Base-by-base conservation (phyloP, 1,140 invertebrate species). In the Lanistes nyassanus region DNA sequence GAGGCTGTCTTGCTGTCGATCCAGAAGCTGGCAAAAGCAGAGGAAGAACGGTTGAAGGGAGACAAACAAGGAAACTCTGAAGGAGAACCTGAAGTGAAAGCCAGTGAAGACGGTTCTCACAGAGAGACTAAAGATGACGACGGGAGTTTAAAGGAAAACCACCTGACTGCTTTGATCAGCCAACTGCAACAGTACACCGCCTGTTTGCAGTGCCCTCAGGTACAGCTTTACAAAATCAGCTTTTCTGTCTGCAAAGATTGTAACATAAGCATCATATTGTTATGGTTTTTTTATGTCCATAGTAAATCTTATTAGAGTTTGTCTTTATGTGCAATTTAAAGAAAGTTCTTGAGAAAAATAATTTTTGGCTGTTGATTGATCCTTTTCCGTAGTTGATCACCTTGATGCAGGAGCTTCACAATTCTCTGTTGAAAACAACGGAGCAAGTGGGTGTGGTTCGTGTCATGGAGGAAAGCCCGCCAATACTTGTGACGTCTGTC, bases 21-120 rank as follows among this genome's bases (percentile, higher is more conserved):
- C 31, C 84, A 87, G 74, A 82, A 81, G 74, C 75, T 86, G 42
- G 73, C 79, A 23, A 83, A 84, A 67, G 39, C 47, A 23, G 31
- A 23, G 66, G 71, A 79, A 72, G 51, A 39, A 9, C 31, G 7
- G 16, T 31, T 26, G 37, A 66, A 39, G 9, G 77, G 73, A 29
- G 55, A 39, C 47, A 53, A 47, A 7, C 34, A 23, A 60, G 2
- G 53, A 1, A 34, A 26, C 11, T 19, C 7, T 31, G 29, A 56
- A n/a, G 2, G 21, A 29, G 70, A 37, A 19, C 36, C 29, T 47
- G 42, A 47, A 47, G 9, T 16, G 5, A 47, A 6, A 53, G 53
- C 23, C 42, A 34, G 7, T 21, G 31, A 60, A 2, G 4, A 29
- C 51, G 42, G 19, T 16, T 5, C 51, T 26, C 7, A n/a, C 36